Evolutionary conservation across 2,888 invertebrate species (phyloP).

Genomic region (Myopa testacea): DNA sequence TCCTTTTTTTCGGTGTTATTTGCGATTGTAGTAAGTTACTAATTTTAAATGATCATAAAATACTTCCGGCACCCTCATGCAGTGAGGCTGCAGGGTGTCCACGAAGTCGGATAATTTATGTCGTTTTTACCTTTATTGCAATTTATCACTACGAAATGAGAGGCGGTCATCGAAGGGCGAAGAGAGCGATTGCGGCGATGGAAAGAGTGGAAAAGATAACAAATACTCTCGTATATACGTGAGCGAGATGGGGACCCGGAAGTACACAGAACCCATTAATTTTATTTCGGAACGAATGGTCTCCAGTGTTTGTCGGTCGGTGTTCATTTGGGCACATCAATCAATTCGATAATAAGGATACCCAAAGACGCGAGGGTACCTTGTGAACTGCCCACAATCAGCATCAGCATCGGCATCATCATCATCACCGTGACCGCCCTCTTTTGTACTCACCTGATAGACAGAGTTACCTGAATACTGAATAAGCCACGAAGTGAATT

Average conservation of each 20-base stretch:
- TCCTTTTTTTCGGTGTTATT: slow-evolving; percentile 1
- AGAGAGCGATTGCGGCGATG: not conserved
- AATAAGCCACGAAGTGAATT: too few species aligned
- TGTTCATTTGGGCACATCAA: slow-evolving; percentile 11
- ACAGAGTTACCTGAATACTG: too few species aligned
- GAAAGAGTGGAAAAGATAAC: not conserved
- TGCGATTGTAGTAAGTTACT: slow-evolving; percentile 5
- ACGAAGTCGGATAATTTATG: slow-evolving; percentile 27
- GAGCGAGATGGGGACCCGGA: not conserved
- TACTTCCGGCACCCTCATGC: not conserved
- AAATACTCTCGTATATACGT: not conserved
- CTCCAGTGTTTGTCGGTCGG: not conserved
- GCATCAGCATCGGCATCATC: not conserved
- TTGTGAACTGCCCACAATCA: not conserved
- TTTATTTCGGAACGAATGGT: not conserved
- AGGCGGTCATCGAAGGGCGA: not conserved
- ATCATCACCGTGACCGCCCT: not conserved
- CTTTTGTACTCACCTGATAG: too few species aligned
- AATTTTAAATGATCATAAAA: slow-evolving; percentile 29
- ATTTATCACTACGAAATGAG: slow-evolving; percentile 31
- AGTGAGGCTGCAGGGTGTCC: not conserved
- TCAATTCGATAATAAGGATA: slow-evolving; percentile 21
- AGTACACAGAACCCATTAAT: not conserved
- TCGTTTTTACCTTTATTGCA: slow-evolving; percentile 27
- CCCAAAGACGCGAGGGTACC: not conserved